Conservation (phyloP, 1,140 invertebrate genomes). For the Phortica variegata region DNA sequence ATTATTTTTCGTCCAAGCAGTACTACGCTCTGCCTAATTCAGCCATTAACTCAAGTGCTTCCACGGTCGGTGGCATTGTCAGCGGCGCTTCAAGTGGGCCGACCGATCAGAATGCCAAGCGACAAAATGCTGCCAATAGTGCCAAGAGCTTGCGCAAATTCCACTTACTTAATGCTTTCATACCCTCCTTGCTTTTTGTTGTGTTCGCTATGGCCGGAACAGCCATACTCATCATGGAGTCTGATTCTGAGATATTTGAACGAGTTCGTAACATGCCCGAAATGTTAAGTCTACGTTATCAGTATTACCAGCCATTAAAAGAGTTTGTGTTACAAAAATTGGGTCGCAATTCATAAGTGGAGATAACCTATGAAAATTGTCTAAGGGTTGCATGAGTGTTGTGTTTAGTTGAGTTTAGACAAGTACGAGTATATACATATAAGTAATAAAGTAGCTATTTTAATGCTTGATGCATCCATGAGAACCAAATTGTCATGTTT, state of each 20-base stretch:
- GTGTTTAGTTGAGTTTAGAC: no score
- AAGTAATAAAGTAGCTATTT: no score
- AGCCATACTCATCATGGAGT: constrained; percentile 71
- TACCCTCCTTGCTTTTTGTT: constrained; percentile 71
- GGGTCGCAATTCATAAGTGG: constrained; percentile 23
- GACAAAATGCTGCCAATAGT: constrained; percentile 21
- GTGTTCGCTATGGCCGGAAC: constrained; percentile 66
- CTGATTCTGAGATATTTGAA: constrained; percentile 70
- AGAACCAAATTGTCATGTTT: no score
- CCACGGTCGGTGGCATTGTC: constrained; percentile 1
- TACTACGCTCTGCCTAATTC: constrained; percentile 44
- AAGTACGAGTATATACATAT: no score
- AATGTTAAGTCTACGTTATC: constrained; percentile 72
- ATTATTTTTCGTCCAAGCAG: constrained; percentile 39
- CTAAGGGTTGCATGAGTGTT: no score
- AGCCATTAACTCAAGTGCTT: constrained; percentile 28
- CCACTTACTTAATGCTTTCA: constrained; percentile 68
- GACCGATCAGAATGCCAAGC: constrained; percentile 9
- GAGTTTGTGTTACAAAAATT: constrained; percentile 63
- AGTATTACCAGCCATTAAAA: constrained; percentile 81
- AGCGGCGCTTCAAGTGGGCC: constrained; percentile 11
- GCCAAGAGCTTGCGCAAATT: constrained; percentile 58
- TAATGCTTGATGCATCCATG: no score
- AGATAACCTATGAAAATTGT: no score
- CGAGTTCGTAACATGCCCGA: constrained; percentile 74